Evolutionary conservation across 2,888 invertebrate genomes (phyloP), one percentile per base, ranked within the genome.

Genomic region (Camponotus fellah): DNA sequence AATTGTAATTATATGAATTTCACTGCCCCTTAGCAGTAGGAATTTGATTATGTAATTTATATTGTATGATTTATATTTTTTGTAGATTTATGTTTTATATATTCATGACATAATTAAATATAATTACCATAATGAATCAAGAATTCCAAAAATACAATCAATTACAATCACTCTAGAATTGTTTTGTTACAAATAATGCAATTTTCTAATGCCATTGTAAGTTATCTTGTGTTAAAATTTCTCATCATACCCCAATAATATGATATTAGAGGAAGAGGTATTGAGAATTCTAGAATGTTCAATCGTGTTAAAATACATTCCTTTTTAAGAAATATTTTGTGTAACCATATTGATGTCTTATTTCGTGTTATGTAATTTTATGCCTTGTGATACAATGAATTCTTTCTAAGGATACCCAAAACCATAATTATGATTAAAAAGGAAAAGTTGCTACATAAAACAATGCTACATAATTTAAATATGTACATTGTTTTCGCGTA

Each of bases 401-500:
- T 43, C 26, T 66, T 14, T 40, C 40, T n/a, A 26, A 77, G 43
- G 3, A 77, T 77, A 68, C 58, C 69, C 14, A 69, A 46, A 21
- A 79, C 6, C 34, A 34, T 79, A 21, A 46, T 79, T 8, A 6
- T 34, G 10, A 21, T 10, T 10, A 60, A 4, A 3, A 65, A 5
- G 8, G 32, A 66, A n/a, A 37, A 40, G 1, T 62, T 46, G 0
- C 26, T 26, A 26, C 0, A 26, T 26, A 26, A 9, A 60, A 34
- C 71, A 60, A 32, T 69, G 43, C 21, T 17, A 26, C 6, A 62
- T 68, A 81, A 68, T 83, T 76, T 53, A 66, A 56, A 37, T 85
- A 32, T 85, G 72, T 75, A 85, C 80, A 80, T 82, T 72, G 34
- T 81, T 65, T 86, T 77, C 56, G 82, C 60, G 77, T 82, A 82